Evolutionary conservation across 2,888 invertebrate genomes (phyloP).

Genomic region (Pyrochroa serraticornis): DNA sequence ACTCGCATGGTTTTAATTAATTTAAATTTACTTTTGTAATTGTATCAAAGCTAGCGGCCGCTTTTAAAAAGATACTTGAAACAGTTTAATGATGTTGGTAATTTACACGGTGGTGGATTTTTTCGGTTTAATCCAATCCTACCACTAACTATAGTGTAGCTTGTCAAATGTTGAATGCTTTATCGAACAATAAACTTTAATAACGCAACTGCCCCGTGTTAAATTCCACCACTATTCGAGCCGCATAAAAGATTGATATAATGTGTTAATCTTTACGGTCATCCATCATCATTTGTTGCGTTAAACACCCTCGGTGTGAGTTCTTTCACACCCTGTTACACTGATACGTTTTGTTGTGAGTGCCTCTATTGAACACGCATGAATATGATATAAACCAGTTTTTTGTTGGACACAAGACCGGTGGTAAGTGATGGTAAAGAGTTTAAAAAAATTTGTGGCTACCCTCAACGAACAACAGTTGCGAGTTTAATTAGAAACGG

Average conservation of each 20-base stretch:
- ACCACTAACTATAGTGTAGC: too few species aligned
- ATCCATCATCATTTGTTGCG: conserved; percentile 54
- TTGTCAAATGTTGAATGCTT: neutral
- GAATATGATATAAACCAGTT: conserved; percentile 6
- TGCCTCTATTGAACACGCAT: conserved; percentile 13
- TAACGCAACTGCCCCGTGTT: conserved; percentile 12
- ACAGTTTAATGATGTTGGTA: conserved; percentile 17
- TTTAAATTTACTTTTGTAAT: conserved; percentile 24
- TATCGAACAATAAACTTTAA: conserved; percentile 1
- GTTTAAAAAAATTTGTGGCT: too few species aligned
- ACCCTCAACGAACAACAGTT: too few species aligned
- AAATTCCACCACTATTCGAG: conserved; percentile 17
- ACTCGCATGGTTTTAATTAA: conserved; percentile 10
- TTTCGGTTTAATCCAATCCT: too few species aligned
- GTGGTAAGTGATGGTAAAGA: too few species aligned
- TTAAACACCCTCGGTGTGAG: conserved; percentile 37
- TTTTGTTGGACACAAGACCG: neutral
- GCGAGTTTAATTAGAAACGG: too few species aligned
- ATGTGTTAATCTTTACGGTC: conserved; percentile 51
- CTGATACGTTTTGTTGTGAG: conserved; percentile 33
- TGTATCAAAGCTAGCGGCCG: conserved; percentile 14
- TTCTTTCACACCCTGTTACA: conserved; percentile 37
- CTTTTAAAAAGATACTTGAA: conserved; percentile 15
- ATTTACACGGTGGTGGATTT: conserved; percentile 13
- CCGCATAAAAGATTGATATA: conserved; percentile 49